phyloP scores from a whole-genome alignment of 2,888 invertebrate species.

The Trichopria drosophilae region DNA sequence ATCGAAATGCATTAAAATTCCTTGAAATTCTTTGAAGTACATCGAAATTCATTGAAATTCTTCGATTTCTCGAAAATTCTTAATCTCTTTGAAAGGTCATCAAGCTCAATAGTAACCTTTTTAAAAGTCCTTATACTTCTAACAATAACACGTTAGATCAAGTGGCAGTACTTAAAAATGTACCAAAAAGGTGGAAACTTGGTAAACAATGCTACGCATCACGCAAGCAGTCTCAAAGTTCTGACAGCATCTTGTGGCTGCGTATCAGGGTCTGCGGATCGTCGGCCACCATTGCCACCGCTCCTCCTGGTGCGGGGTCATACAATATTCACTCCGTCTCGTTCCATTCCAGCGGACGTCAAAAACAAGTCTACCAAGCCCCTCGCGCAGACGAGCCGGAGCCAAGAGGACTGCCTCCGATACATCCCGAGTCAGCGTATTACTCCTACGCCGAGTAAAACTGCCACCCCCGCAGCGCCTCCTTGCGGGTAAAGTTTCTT shows the following conservation, averaged over 20 bases:
- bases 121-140: too few relatives aligned
- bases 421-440: constrained; percentile 11
- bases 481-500: constrained; percentile 32
- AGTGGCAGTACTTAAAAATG: too few relatives aligned
- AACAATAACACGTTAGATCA: too few relatives aligned
- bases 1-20: too few relatives aligned
- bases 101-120: too few relatives aligned
- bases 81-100: too few relatives aligned
- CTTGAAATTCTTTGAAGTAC: too few relatives aligned
- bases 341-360: constrained; percentile 41
- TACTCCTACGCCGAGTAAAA: constrained; percentile 21
- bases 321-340: constrained; percentile 46
- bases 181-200: too few relatives aligned
- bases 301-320: constrained; percentile 35
- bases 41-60: too few relatives aligned
- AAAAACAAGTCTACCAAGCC: constrained; percentile 36
- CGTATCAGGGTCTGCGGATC: constrained; percentile 24
- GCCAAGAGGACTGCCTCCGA: constrained; percentile 28
- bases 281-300: constrained; percentile 25
- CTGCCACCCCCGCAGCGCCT: constrained; percentile 24
- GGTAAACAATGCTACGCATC: too few relatives aligned
- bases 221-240: constrained; percentile 13
- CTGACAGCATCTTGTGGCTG: constrained; percentile 20
- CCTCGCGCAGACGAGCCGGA: constrained; percentile 9
- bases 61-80: too few relatives aligned